These are phyloP conservation scores for Gallinago undulata DNA, from an alignment of 2,113 vertebrate species.

Conservation along the genomic window DNA sequence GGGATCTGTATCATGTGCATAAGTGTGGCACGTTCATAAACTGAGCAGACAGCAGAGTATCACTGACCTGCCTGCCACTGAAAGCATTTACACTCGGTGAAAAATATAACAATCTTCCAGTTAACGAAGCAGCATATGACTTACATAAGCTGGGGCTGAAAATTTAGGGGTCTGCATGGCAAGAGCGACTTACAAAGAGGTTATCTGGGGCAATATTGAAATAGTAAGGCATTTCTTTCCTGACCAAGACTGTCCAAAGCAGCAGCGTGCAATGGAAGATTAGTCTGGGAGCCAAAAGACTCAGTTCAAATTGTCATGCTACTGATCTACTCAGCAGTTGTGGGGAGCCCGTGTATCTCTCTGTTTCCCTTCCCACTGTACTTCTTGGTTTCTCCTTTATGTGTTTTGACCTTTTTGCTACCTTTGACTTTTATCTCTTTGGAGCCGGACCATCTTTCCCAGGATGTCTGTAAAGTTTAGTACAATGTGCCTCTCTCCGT, in stretches of 20 bases:
- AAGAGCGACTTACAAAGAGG: not conserved
- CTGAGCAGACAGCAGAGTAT: not conserved
- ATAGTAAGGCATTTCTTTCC: not conserved
- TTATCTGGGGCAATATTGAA: not conserved
- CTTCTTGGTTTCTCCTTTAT: not conserved
- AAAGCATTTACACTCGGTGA: not conserved
- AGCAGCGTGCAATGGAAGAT: not conserved
- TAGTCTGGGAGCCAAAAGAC: not conserved
- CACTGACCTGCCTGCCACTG: not conserved
- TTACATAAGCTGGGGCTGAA: not conserved
- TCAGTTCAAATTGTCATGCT: not conserved
- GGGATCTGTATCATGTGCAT: not conserved
- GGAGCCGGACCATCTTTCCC: not conserved
- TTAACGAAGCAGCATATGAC: not conserved
- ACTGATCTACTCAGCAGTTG: not conserved
- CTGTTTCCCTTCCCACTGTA: not conserved
- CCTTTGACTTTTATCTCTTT: not conserved
- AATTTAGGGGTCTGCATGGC: not conserved
- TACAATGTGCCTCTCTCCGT: not conserved
- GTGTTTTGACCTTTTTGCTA: slow-evolving; percentile 1
- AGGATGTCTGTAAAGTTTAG: not conserved
- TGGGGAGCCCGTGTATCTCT: not conserved
- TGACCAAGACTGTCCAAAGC: not conserved
- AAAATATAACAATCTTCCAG: not conserved
- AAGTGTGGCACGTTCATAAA: not conserved